Evolutionary conservation across 1,140 invertebrate species (phyloP), one percentile per base, ranked within the genome.

Genomic region (Globodera rostochiensis): DNA sequence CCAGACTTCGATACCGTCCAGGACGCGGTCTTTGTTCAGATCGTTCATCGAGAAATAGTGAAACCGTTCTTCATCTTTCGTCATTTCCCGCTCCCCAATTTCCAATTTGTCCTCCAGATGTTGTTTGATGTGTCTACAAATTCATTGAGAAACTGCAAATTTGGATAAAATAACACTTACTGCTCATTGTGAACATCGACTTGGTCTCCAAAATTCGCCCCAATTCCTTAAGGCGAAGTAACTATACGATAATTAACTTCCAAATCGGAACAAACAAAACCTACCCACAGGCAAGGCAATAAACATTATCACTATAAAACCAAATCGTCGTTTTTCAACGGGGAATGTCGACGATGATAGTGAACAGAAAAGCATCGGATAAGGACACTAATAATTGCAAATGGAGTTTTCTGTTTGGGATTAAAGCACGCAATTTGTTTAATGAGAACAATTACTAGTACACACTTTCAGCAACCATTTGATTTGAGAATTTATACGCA

Each of bases 31-130:
- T 4, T 82, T 83, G 70, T 82, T 82, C 19, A 83, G 81, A 45
- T 82, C 81, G 19, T 82, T 80, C 73, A 83, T 83, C 19, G 82
- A 71, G 36, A 83, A 83, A 47, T 83, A 83, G 60, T 83, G 82
- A 60, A 84, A 83, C 3, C 82, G 47, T 66, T 83, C 69, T 8
- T 66, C 36, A n/a, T 83, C 82, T 3, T 53, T 45, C 3, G 67
- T 79, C 60, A 83, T 60, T 49, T 83, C 57, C 9, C n/a, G 46
- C 15, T 83, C 70, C 13, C 79, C 77, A 4, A 76, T 80, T 4
- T 84, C 82, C 71, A 83, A 79, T 69, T 83, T 78, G 15, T 84
- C 53, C 74, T 83, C 82, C 46, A 83, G 53, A 83, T 83, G 82
- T 57, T 70, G 50, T 53, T 83, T 83, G 6, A 83, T 47, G 73